A percentile compares a stretch with the other conserved stretches of the same genome.
Conservation (phyloP, 2,888 invertebrate genomes). For the Scaptomyza tumidula region DNA sequence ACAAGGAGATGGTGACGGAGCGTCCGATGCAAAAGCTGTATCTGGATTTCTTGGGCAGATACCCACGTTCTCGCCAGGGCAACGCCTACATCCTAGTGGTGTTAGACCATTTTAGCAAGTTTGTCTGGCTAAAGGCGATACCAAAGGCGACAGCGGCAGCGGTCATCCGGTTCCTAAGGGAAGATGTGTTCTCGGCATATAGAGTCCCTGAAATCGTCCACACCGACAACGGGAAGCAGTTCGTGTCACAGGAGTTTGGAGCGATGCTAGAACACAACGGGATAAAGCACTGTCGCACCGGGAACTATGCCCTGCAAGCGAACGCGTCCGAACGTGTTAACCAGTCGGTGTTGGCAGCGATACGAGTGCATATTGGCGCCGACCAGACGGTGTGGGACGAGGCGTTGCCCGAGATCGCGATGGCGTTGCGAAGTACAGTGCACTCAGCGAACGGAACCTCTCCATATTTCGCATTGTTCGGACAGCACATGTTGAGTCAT, state of each 20-base stretch:
- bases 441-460: neutral
- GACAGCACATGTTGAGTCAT: conserved; percentile 3
- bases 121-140: neutral
- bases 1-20: neutral
- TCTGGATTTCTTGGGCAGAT: neutral
- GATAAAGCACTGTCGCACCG: neutral
- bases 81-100: neutral
- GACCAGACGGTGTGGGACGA: conserved; percentile 7
- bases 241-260: no score
- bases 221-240: no score
- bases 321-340: conserved; percentile 1
- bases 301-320: neutral
- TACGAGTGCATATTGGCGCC: neutral
- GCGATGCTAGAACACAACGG: no score
- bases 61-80: neutral
- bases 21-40: neutral
- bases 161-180: neutral
- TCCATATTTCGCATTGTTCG: conserved; percentile 11
- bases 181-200: neutral
- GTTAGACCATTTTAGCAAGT: neutral
- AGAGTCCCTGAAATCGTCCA: no score
- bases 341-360: neutral
- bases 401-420: conserved; percentile 1
- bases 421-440: neutral
- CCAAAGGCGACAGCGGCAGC: neutral